Conservation (phyloP, 2,113 vertebrate species). For the Corvus moneduloides region DNA sequence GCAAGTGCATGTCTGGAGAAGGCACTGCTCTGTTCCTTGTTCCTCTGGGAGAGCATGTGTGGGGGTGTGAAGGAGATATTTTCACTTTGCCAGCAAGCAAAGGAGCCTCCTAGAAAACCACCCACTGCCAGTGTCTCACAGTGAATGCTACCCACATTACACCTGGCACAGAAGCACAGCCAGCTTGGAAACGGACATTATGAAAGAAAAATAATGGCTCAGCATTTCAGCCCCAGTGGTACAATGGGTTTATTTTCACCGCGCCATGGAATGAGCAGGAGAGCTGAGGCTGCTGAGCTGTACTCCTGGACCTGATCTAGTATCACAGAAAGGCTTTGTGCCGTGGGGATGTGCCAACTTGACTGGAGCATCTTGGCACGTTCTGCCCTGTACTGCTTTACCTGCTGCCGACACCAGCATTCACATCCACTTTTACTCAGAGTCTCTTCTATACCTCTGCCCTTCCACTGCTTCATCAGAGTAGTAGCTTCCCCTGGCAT, state of each 20-base stretch:
- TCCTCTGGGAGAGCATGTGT: not conserved
- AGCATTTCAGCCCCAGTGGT: not conserved
- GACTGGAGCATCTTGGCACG: not conserved
- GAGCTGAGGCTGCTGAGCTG: not conserved
- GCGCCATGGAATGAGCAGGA: not conserved
- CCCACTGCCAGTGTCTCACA: not conserved
- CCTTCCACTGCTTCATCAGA: not conserved
- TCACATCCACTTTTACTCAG: not conserved
- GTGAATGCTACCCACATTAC: not conserved
- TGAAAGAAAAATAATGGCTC: constrained; percentile 53
- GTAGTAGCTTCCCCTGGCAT: not conserved
- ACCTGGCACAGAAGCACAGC: constrained; percentile 10
- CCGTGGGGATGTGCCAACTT: not conserved
- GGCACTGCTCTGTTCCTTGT: not conserved
- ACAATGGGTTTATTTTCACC: constrained; percentile 39
- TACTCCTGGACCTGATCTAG: not conserved
- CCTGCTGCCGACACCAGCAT: not conserved
- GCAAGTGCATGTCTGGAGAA: not conserved
- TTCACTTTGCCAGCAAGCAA: not conserved
- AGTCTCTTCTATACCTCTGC: not conserved
- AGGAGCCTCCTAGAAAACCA: not conserved
- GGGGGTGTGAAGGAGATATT: constrained; percentile 12
- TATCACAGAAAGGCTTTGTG: not conserved
- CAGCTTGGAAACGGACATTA: not conserved
- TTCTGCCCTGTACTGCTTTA: not conserved